Base-by-base conservation (phyloP, 2,797 vertebrate species). In the Basileuterus tristriatus region DNA sequence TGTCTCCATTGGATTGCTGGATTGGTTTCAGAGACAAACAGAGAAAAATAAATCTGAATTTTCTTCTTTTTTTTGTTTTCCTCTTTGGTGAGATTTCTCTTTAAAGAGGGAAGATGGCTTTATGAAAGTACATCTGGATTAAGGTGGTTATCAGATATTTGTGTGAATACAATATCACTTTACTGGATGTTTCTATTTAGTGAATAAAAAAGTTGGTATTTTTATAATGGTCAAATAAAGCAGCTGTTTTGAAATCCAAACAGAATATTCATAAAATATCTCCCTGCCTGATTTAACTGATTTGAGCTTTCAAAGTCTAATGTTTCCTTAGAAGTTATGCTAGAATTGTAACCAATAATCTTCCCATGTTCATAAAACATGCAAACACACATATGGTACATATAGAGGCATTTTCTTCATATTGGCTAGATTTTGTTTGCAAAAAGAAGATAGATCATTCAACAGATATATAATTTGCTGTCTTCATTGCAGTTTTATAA, bases 401-500 rank as follows among this genome's bases (percentile, higher is more conserved):
- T 64, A 86, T 16, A 52, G 21, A 30, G 29, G 8, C 11, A 87
- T 83, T 90, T 55, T 75, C 37, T 24, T 89, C 34, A 21, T 84
- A 67, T 77, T 52, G 78, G 22, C 30, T 91, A 43, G 53, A 69
- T 87, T 91, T 84, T 78, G 32, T 90, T 97, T 89, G 91, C 84
- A 96, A 96, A 94, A 96, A 94, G 47, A 90, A 22, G 70, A 50
- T 81, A 85, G 78, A 95, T 83, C 55, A 80, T 94, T 96, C 83
- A 87, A 87, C 56, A 96, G 97, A 95, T 92, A 83, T 69, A 93
- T 95, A 43, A 93, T 81, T 96, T 97, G 47, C 83, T 93, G 78
- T 90, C 87, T 97, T 96, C 96, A 96, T 92, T 96, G 82, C 96
- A 97, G 94, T 96, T 97, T 95, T 96, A 72, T 96, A 97, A 96